Base-by-base conservation (phyloP, 2,113 vertebrate genomes). In the Salvelinus namaycush region DNA sequence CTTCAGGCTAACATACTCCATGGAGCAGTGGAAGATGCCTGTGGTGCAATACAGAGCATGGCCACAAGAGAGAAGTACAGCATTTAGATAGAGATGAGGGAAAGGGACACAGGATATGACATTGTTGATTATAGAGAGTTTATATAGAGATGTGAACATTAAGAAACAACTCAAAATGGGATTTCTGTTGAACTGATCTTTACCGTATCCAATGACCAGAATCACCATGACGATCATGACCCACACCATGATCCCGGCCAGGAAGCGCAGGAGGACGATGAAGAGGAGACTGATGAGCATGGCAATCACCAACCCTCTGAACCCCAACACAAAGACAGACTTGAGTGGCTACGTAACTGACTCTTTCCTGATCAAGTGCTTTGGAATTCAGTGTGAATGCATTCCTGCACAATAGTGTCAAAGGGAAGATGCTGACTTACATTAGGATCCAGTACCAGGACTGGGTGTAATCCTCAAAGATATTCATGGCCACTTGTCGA, bases 391-490 rank as follows among this genome's bases (percentile, higher is more conserved):
- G 3, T 54, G 16, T 54, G 51, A 54, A 54, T 18, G 1, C 14
- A 54, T 5, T 54, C 18, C 24, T 44, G 39, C 9, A 44, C 9
- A 44, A 44, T 44, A 31, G 13, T 0, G 34, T n/a, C 26, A 71
- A 20, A 44, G 26, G 7, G 4, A 26, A 48, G 8, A 29, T 11
- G 59, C 68, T 31, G 18, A 88, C 94, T 96, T 89, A 99, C 97
- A 98, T 88, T 27, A 99, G 86, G 70, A 99, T 99, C 97, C 97
- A 99, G 92, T 98, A 95, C 97, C 97, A 99, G 70, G 97, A 98
- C 2, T 95, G 94, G 0, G 97, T 97, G 88, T 95, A 99, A 73
- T 99, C 97, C 84, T 99, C 97, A 54, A 99, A 99, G 81, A 99
- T 96, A 85, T 96, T 96, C 96, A 98, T 97, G 72, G 95, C 95